Percentiles rank a stretch among this genome's conserved stretches.
Conservation (phyloP, 2,888 invertebrate species). For the Cancer borealis region DNA sequence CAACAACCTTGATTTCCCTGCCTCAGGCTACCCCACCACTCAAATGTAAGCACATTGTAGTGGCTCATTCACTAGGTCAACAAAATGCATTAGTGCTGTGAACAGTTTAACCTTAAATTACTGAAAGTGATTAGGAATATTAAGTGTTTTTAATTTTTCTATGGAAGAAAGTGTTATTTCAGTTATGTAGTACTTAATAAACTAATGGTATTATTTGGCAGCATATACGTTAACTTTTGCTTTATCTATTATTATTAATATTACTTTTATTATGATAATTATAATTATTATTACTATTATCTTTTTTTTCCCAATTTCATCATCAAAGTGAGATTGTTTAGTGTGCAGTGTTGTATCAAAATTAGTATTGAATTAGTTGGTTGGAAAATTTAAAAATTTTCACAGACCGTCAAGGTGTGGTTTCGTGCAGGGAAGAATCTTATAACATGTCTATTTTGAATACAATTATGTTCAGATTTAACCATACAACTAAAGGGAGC, state of each 20-base stretch:
- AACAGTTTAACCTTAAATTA: not conserved
- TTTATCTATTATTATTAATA: constrained; percentile 40
- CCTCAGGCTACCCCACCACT: constrained; percentile 68
- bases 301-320: not conserved
- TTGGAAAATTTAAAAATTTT: not conserved
- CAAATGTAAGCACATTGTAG: constrained; percentile 65
- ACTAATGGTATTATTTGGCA: not conserved
- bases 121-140: not conserved
- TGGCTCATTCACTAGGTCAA: not conserved
- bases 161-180: too few species aligned
- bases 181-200: too few species aligned
- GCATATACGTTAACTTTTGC: not conserved
- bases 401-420: not conserved
- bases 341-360: not conserved
- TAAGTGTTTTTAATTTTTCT: not conserved
- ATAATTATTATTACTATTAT: not conserved
- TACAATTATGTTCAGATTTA: not conserved
- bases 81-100: not conserved
- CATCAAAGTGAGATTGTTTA: not conserved
- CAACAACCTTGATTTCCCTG: constrained; percentile 68
- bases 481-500: not conserved
- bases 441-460: not conserved
- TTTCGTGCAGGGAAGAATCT: not conserved
- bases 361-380: not conserved
- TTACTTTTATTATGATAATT: not conserved